A percentile compares a stretch with the other conserved stretches of the same genome.
Conservation (phyloP, 2,888 invertebrate species). For the Zygaena filipendulae region DNA sequence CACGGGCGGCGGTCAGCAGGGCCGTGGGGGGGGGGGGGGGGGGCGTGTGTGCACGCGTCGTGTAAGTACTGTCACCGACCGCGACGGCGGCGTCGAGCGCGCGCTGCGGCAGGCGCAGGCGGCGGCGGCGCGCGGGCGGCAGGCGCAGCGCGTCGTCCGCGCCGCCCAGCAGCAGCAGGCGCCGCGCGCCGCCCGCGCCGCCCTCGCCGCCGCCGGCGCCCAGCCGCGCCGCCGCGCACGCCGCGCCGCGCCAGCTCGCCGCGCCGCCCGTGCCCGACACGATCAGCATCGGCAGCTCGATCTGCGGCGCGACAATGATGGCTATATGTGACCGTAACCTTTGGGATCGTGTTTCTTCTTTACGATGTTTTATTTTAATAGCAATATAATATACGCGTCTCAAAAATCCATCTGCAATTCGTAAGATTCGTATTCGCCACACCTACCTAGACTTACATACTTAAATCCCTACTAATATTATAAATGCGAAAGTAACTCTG, state of each 20-base stretch:
- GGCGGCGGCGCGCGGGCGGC: slow-evolving; percentile 65
- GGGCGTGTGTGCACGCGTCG: slow-evolving; percentile 1
- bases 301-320: slow-evolving; percentile 6
- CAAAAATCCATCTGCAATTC: too few species aligned
- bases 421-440: neutral
- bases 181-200: slow-evolving; percentile 67
- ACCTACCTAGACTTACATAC: neutral
- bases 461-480: neutral
- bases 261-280: slow-evolving; percentile 23
- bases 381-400: too few species aligned
- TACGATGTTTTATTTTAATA: too few species aligned
- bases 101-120: slow-evolving; percentile 73
- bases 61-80: slow-evolving; percentile 32
- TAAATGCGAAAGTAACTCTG: too few species aligned
- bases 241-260: slow-evolving; percentile 36
- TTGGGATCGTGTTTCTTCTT: too few species aligned
- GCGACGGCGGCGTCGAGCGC: slow-evolving; percentile 72
- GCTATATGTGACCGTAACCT: neutral
- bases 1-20: slow-evolving; percentile 1
- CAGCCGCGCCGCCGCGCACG: slow-evolving; percentile 65
- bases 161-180: slow-evolving; percentile 73
- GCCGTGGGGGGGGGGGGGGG: slow-evolving; percentile 1
- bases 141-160: slow-evolving; percentile 75
- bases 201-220: slow-evolving; percentile 36
- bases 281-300: slow-evolving; percentile 25